A percentile compares a stretch with the other conserved stretches of the same genome.
Conservation (phyloP, 2,797 vertebrate genomes). For the Ptychobarbus kaznakovi region DNA sequence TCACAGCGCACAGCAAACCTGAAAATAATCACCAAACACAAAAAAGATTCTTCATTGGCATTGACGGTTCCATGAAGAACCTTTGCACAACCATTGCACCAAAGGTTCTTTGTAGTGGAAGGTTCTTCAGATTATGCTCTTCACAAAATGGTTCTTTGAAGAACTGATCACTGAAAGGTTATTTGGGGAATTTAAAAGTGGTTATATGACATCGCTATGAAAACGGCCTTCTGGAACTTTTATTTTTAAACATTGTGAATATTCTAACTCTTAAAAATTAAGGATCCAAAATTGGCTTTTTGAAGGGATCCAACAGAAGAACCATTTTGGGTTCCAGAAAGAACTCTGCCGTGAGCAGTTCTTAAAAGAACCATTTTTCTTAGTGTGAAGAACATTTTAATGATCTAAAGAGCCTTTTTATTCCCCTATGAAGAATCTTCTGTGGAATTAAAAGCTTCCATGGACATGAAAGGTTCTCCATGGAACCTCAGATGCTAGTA, state of each 20-base stretch:
- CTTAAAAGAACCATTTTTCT: background rate
- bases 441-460: background rate
- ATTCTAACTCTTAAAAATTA: background rate
- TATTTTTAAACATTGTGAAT: background rate
- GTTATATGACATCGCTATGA: background rate
- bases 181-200: background rate
- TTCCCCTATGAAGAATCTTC: background rate
- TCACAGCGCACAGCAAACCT: slow-evolving; percentile 88
- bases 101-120: background rate
- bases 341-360: background rate
- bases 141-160: background rate
- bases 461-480: background rate
- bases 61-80: background rate
- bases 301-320: background rate
- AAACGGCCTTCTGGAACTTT: background rate
- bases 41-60: background rate
- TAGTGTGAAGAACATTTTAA: background rate
- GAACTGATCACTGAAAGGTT: background rate
- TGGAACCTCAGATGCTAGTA: background rate
- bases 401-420: background rate
- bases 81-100: background rate
- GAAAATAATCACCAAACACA: slow-evolving; percentile 42
- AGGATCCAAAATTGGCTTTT: background rate
- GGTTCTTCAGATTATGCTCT: background rate
- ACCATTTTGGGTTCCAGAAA: background rate